Evolutionary conservation across 2,888 invertebrate species (phyloP).

Genomic region (Eurois occulta): DNA sequence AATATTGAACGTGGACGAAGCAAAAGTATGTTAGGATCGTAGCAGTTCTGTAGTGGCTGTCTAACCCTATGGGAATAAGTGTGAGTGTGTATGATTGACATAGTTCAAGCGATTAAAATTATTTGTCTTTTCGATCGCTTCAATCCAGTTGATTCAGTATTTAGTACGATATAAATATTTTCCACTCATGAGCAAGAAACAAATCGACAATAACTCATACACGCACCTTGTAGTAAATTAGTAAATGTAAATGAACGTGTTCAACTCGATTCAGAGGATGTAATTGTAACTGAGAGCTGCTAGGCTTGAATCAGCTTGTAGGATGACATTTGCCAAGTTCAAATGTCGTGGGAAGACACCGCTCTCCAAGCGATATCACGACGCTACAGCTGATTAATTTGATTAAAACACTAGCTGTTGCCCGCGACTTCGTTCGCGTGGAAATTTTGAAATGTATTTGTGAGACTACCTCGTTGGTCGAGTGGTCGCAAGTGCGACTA

Average conservation of each 20-base stretch:
- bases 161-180: neutral
- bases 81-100: neutral
- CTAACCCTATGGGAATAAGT: neutral
- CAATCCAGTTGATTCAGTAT: neutral
- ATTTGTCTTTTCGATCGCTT: neutral
- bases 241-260: constrained; percentile 34
- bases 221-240: constrained; percentile 17
- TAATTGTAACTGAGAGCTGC: constrained; percentile 49
- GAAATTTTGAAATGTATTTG: too few species aligned
- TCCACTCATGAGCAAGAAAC: neutral
- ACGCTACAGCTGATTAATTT: constrained; percentile 2
- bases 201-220: neutral
- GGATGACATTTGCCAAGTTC: constrained; percentile 76
- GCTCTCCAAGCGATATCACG: constrained; percentile 59
- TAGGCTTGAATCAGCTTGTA: constrained; percentile 48
- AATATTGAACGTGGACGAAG: neutral
- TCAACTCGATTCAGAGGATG: constrained; percentile 27
- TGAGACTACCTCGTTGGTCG: too few species aligned
- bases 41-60: neutral
- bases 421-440: too few species aligned
- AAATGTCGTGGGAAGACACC: constrained; percentile 76
- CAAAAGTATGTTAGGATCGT: neutral
- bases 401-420: too few species aligned
- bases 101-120: neutral
- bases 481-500: too few species aligned